Base-by-base conservation (phyloP, 2,797 vertebrate species). In the Catamblyrhynchus diadema region DNA sequence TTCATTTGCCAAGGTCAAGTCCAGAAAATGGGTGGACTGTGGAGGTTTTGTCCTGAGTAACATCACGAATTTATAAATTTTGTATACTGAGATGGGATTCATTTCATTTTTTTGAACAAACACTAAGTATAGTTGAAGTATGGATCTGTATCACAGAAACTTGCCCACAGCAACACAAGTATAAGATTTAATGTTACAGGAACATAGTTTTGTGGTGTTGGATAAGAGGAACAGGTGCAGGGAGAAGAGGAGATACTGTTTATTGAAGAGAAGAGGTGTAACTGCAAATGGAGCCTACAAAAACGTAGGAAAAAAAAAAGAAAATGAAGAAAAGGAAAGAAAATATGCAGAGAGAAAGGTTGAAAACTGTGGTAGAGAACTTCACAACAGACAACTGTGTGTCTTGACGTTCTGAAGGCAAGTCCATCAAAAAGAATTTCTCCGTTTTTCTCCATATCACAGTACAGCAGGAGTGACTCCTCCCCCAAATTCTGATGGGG, bases 221-320 rank as follows among this genome's bases (percentile, higher is more conserved):
- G 24, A n/a, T 67, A 33, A 45, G 15, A 50, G 33, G 9, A 39
- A 14, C 2, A 6, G 7, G 47, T 60, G 10, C 37, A 67, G 28
- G 23, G 23, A 48, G 22, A 14, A 50, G 17, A 65, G 21, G 22
- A 74, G 24, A 80, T 21, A 15, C 0, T 33, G 1, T 72, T 81
- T 60, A 14, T 47, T 57, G 56, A 21, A 77, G 12, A 79, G 21
- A 75, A 61, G 16, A 77, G 13, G 2, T 32, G 8, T 33, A 73
- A 61, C 25, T 61, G 45, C 25, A 88, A 61, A 56, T 21, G 13
- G 12, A 82, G 12, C 3, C 30, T 56, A 16, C 22, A 88, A 48
- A 81, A 88, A n/a, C 0, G 2, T 51, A 5, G 2, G 48, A 32
- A 54, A 50, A 56, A 17, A 12, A 3, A 2, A 21, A 8, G 2